Conservation (phyloP, 2,113 vertebrate genomes). For the Acinonyx jubatus region DNA sequence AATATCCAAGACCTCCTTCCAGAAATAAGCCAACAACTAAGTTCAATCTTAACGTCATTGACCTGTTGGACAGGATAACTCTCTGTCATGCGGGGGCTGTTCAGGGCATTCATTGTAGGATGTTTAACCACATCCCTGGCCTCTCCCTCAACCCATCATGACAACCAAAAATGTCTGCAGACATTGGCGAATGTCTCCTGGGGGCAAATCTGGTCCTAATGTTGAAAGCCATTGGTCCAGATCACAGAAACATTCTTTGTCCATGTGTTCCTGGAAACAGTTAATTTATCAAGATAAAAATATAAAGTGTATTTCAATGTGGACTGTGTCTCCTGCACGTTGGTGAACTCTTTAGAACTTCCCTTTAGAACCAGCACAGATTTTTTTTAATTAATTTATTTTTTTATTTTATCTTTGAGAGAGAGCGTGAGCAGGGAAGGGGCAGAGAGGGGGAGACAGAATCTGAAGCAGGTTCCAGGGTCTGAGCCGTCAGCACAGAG, state of each 20-base stretch:
- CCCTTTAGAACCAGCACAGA: accelerated
- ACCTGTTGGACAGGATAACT: accelerated
- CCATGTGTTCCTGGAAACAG: accelerated
- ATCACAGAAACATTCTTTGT: too few species aligned
- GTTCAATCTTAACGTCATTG: accelerated
- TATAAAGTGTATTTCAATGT: accelerated
- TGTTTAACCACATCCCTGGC: too few species aligned
- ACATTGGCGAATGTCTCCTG: accelerated
- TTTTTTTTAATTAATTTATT: too few species aligned
- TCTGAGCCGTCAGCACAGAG: too few species aligned
- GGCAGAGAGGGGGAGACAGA: too few species aligned
- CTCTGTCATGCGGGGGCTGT: neutral
- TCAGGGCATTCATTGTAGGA: accelerated
- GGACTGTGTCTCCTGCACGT: neutral
- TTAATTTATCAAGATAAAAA: neutral
- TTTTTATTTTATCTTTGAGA: too few species aligned
- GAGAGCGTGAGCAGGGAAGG: too few species aligned
- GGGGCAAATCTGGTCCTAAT: neutral
- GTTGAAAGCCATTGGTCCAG: neutral
- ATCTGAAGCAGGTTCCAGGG: too few species aligned
- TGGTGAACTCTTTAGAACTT: neutral
- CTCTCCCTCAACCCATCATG: accelerated
- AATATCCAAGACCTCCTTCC: neutral
- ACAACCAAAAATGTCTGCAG: neutral
- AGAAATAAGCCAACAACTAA: accelerated